Base-by-base conservation (phyloP, 1,140 invertebrate genomes). In the Venturia canescens region DNA sequence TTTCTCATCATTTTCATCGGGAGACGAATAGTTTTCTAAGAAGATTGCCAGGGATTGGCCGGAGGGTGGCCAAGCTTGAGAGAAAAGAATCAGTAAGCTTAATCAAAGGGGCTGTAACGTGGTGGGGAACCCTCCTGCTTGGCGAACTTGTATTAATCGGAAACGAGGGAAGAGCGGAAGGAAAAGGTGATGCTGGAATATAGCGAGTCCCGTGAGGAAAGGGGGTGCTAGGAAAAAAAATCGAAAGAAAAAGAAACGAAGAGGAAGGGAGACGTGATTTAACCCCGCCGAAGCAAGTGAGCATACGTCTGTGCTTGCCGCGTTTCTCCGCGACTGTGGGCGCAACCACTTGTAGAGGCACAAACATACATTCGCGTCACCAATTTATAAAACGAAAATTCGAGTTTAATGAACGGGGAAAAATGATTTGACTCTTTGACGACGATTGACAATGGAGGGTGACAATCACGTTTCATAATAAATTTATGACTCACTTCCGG, bases 331-430 rank as follows among this genome's bases (percentile, higher is more conserved):
- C 11, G n/a, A 74, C 27, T 44, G 48, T 53, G 75, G 86, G 74
- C 87, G 84, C 88, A 90, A 91, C 90, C 90, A 91, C 90, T 90
- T 90, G 89, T 91, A 85, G 90, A 88, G 77, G 89, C 82, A 80
- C 70, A 63, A 63, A 63, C 23, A 63, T 15, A 27, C 60, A 26
- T 63, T 9, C 9, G 26, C 11, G 29, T 29, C 11, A 29, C 27
- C 34, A 53, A 71, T 23, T 44, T 5, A 53, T 26, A 44, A 27
- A 1, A 21, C 44, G 31, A 69, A 69, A 53, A 53, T 3, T 16
- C 63, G 4, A 1, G 38, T 44, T 44, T 9, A 44, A 44, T 13
- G 38, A 44, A 11, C 38, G 1, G 1, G 1, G 0, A 23, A 26
- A 6, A 63, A 27, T 4, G 60, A 23, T 6, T n/a, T 48, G 26